Evolutionary conservation across 2,888 invertebrate genomes (phyloP), one percentile per base, ranked within the genome.

Genomic region (Agriopis leucophaearia): DNA sequence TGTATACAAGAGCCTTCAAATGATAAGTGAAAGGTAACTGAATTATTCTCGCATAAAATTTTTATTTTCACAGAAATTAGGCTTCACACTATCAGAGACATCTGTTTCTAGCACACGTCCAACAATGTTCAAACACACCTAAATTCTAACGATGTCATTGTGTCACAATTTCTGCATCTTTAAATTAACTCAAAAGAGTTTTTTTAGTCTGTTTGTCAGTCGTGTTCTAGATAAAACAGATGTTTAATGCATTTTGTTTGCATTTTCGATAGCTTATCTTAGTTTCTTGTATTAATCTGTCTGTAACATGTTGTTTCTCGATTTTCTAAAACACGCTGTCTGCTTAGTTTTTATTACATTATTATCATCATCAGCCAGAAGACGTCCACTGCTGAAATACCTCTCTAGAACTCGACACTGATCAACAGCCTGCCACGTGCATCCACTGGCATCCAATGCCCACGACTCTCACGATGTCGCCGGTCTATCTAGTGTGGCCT

Each of bases 211-310:
- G 16, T 72, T n/a, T 74, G 73, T 76, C 74, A 68, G 50, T 47
- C 55, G 45, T 66, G 73, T 68, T 75, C 69, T 68, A 74, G 74
- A 78, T 75, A 66, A 75, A 78, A 77, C 78, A 74, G 62, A 74
- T 73, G 74, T 77, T 73, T 72, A 76, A 69, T 80, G 82, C 81
- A 80, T 80, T 78, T 72, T 72, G 78, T 80, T 84, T 81, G 78
- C 78, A 77, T 82, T 64, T 75, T 59, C 74, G 81, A 80, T 84
- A 83, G 40, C 77, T 72, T 84, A 85, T 85, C 85, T 71, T 16
- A 44, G 55, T 75, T 70, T 75, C 64, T 68, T 57, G 62, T 70
- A 61, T 66, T 51, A 62, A 52, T 75, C 74, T 74, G 74, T 69
- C 50, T 77, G 58, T 60, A 64, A 58, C 15, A 50, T 42, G 16